phyloP scores from a whole-genome alignment of 1,140 invertebrate genomes.

The Aphaenogaster ashmeadi region DNA sequence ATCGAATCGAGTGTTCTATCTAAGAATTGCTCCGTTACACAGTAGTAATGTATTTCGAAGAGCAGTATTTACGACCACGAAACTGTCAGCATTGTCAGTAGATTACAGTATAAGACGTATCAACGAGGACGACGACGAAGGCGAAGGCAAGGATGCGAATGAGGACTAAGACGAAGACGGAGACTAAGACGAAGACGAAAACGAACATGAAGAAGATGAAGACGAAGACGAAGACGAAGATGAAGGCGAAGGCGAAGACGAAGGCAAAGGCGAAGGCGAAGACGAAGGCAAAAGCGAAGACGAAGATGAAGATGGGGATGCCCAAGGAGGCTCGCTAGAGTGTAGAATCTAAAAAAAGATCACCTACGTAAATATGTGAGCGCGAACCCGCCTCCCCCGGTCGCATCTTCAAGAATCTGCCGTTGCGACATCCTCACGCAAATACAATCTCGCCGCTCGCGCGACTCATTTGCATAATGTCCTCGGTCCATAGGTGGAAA shows the following conservation, averaged over 20 bases:
- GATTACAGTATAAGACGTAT: constrained; percentile 49
- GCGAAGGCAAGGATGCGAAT: background rate
- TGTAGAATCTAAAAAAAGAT: constrained; percentile 60
- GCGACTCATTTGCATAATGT: constrained; percentile 66
- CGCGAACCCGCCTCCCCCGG: constrained; percentile 40
- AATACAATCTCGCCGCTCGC: constrained; percentile 59
- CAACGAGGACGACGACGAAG: background rate
- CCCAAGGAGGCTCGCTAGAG: background rate
- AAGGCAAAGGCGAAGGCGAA: background rate
- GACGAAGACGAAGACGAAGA: no score
- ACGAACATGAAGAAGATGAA: background rate
- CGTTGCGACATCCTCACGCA: constrained; percentile 63
- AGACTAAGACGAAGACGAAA: background rate
- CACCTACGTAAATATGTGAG: constrained; percentile 57
- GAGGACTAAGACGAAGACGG: background rate
- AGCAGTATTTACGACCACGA: constrained; percentile 34
- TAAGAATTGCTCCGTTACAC: constrained; percentile 13
- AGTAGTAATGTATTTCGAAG: constrained; percentile 43
- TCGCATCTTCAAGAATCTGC: constrained; percentile 56
- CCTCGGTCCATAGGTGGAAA: constrained; percentile 53
- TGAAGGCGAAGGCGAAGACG: background rate
- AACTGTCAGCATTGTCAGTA: constrained; percentile 24
- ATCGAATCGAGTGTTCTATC: constrained; percentile 1
- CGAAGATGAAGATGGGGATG: constrained; percentile 3
- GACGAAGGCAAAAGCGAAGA: background rate